Evolutionary conservation across 1,140 invertebrate genomes (phyloP).

Genomic region (Temnothorax longispinosus): DNA sequence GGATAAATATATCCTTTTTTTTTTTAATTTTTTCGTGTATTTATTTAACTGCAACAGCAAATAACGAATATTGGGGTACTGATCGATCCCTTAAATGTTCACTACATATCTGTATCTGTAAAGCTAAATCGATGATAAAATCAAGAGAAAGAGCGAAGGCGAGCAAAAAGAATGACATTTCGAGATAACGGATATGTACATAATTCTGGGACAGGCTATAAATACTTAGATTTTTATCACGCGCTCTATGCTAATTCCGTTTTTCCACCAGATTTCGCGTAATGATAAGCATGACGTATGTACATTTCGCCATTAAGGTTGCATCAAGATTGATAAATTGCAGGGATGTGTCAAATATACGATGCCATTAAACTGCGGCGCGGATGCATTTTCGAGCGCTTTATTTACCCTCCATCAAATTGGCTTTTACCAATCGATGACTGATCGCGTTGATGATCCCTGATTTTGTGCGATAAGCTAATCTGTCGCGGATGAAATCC

Average conservation of each 20-base stretch:
- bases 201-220: slow-evolving; percentile 7
- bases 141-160: neutral
- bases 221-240: slow-evolving; percentile 30
- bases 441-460: slow-evolving; percentile 6
- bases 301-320: slow-evolving; percentile 44
- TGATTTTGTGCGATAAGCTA: slow-evolving; percentile 36
- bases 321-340: slow-evolving; percentile 57
- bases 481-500: slow-evolving; percentile 40
- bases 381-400: slow-evolving; percentile 55
- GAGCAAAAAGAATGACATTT: too few species aligned
- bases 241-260: slow-evolving; percentile 13
- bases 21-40: neutral
- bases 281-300: slow-evolving; percentile 47
- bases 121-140: neutral
- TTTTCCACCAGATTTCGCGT: slow-evolving; percentile 28
- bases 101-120: neutral
- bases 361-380: slow-evolving; percentile 39
- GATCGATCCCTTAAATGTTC: neutral
- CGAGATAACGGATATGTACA: neutral
- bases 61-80: neutral
- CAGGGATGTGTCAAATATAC: slow-evolving; percentile 42
- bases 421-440: slow-evolving; percentile 51
- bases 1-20: neutral
- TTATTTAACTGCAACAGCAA: neutral
- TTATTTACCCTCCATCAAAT: slow-evolving; percentile 50